Evolutionary conservation across 2,113 vertebrate genomes (phyloP).

Genomic region (Oplegnathus fasciatus): DNA sequence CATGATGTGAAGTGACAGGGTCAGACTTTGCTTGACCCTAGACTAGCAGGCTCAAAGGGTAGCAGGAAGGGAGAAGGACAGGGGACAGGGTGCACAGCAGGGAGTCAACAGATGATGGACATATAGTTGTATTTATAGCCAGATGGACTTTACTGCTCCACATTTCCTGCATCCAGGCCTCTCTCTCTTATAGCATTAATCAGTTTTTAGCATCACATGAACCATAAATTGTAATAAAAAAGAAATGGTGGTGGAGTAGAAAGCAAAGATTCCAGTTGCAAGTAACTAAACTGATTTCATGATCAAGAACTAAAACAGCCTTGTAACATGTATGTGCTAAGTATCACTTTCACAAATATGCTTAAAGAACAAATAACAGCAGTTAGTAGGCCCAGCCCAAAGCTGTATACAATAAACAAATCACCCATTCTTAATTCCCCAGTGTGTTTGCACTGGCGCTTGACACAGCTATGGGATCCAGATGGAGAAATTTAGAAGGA

Average conservation of each 20-base stretch:
- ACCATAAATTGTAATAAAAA: neutral
- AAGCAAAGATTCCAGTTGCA: neutral
- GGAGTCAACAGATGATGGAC: slow-evolving; percentile 52
- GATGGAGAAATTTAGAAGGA: slow-evolving; percentile 87
- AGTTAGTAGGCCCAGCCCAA: slow-evolving; percentile 16
- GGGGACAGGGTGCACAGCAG: slow-evolving; percentile 40
- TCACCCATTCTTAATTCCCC: slow-evolving; percentile 83
- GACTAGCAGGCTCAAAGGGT: slow-evolving; percentile 82
- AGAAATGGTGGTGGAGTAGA: neutral
- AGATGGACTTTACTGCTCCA: neutral
- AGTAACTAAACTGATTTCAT: neutral
- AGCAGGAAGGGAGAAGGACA: slow-evolving; percentile 42
- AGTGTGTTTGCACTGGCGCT: slow-evolving; percentile 87
- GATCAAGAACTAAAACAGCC: neutral
- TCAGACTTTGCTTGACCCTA: slow-evolving; percentile 67
- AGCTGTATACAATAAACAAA: slow-evolving; percentile 61
- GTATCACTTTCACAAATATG: slow-evolving; percentile 56
- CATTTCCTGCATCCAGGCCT: neutral
- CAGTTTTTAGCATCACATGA: neutral
- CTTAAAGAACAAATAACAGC: slow-evolving; percentile 46
- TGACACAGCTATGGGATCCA: slow-evolving; percentile 89
- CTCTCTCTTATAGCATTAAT: neutral
- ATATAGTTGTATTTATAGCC: slow-evolving; percentile 44
- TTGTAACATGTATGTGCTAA: slow-evolving; percentile 34
- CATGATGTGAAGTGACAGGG: slow-evolving; percentile 57